A percentile compares a stretch with the other conserved stretches of the same genome.
These are phyloP conservation scores for Hyalella azteca DNA, from an alignment of 2,888 invertebrate genomes.

Conservation along the genomic window DNA sequence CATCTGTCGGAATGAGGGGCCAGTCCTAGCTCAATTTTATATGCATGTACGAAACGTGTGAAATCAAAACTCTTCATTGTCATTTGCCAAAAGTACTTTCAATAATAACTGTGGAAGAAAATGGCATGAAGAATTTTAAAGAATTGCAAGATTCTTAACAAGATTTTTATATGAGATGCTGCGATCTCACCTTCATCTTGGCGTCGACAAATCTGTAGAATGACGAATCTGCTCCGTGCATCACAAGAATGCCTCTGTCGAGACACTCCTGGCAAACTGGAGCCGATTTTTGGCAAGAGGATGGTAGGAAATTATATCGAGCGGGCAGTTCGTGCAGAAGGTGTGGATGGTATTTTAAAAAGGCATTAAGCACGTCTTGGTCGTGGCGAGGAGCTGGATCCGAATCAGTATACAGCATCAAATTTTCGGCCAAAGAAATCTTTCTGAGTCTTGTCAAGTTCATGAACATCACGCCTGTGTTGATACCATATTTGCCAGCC, in stretches of 20 bases:
- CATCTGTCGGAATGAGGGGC: background rate
- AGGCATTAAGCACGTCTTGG: slow-evolving; percentile 67
- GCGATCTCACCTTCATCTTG: slow-evolving; percentile 46
- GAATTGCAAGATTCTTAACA: no score
- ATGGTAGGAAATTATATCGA: slow-evolving; percentile 48
- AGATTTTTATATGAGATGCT: background rate
- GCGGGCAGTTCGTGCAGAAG: slow-evolving; percentile 60
- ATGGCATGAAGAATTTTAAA: background rate
- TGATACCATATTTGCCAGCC: slow-evolving; percentile 63
- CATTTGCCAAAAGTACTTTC: background rate
- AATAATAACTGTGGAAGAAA: background rate
- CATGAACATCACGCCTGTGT: slow-evolving; percentile 67
- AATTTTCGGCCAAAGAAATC: slow-evolving; percentile 24
- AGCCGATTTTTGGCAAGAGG: slow-evolving; percentile 41
- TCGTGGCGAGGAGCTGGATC: slow-evolving; percentile 62
- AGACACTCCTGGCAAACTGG: slow-evolving; percentile 46
- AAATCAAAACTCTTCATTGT: background rate
- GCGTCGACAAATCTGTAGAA: slow-evolving; percentile 51
- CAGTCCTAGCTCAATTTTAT: background rate
- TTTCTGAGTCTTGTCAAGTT: slow-evolving; percentile 65
- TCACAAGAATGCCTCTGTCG: slow-evolving; percentile 46
- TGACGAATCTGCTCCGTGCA: slow-evolving; percentile 54
- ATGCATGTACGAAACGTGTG: background rate
- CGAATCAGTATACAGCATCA: slow-evolving; percentile 37
- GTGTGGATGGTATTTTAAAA: slow-evolving; percentile 64